phyloP scores from a whole-genome alignment of 1,140 invertebrate genomes.

The Dinoponera quadriceps region DNA sequence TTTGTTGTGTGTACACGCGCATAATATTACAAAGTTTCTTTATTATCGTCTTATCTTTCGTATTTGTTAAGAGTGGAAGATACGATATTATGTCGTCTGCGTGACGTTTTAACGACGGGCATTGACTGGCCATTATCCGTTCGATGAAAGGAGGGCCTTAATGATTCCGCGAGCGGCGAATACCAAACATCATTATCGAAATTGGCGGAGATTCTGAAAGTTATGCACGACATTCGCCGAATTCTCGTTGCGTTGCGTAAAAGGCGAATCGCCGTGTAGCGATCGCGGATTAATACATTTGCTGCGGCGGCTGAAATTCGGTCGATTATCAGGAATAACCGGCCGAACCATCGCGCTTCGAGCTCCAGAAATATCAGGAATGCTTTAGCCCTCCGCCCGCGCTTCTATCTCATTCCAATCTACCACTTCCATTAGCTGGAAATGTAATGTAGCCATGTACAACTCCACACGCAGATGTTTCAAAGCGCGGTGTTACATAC shows the following conservation, averaged over 20 bases:
- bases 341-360: slow-evolving; percentile 70
- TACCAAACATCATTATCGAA: slow-evolving; percentile 59
- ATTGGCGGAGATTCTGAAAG: slow-evolving; percentile 58
- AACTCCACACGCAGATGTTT: slow-evolving; percentile 39
- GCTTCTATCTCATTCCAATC: slow-evolving; percentile 71
- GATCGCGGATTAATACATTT: slow-evolving; percentile 74
- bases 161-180: slow-evolving; percentile 52
- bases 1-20: too few relatives aligned
- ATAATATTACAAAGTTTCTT: neutral
- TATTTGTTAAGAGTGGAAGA: neutral
- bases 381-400: slow-evolving; percentile 58
- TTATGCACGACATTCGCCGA: slow-evolving; percentile 55
- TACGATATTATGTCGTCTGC: neutral
- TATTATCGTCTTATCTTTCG: neutral
- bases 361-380: slow-evolving; percentile 76
- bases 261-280: slow-evolving; percentile 55
- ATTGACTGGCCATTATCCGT: slow-evolving; percentile 3
- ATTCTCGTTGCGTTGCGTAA: slow-evolving; percentile 54
- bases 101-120: neutral
- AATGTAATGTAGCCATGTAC: slow-evolving; percentile 71
- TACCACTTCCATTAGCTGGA: slow-evolving; percentile 74
- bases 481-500: slow-evolving; percentile 16
- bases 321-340: slow-evolving; percentile 74
- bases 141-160: neutral
- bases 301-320: slow-evolving; percentile 70